These are phyloP conservation scores for Sminthurinus aureus DNA, from an alignment of 2,888 invertebrate species.

Conservation along the genomic window DNA sequence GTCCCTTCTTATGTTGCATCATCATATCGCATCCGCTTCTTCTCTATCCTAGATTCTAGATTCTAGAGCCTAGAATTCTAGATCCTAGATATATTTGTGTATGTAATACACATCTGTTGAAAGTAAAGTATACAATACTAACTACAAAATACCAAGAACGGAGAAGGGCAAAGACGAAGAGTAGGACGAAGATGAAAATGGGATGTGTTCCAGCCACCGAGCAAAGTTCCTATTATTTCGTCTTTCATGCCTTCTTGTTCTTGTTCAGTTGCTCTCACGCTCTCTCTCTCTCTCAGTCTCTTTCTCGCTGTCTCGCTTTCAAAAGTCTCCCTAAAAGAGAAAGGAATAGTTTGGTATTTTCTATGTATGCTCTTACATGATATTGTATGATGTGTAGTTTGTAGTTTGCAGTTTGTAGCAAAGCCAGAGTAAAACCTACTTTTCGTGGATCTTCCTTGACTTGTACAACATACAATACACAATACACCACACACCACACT, in stretches of 20 bases:
- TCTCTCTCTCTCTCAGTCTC: conserved; percentile 14
- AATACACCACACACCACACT: no score
- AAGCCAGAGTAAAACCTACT: neutral
- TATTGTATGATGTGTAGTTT: no score
- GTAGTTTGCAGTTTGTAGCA: no score
- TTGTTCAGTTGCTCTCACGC: neutral
- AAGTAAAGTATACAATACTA: neutral
- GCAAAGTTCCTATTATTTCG: conserved; percentile 13
- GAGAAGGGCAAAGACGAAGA: neutral
- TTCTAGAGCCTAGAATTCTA: no score
- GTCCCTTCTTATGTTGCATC: neutral
- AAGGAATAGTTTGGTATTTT: neutral
- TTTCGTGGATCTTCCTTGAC: neutral
- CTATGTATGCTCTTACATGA: no score
- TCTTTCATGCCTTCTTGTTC: neutral
- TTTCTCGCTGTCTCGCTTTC: conserved; percentile 1
- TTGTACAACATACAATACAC: no score
- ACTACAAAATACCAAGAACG: neutral
- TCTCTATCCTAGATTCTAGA: no score
- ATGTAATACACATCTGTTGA: neutral
- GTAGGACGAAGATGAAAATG: conserved; percentile 31
- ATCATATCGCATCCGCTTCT: neutral
- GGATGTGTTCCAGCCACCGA: conserved; percentile 24
- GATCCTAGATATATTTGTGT: no score
- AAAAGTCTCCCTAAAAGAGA: neutral